Evolutionary conservation across 2,888 invertebrate species (phyloP), one percentile per base, ranked within the genome.

Genomic region (Fragum fragum): DNA sequence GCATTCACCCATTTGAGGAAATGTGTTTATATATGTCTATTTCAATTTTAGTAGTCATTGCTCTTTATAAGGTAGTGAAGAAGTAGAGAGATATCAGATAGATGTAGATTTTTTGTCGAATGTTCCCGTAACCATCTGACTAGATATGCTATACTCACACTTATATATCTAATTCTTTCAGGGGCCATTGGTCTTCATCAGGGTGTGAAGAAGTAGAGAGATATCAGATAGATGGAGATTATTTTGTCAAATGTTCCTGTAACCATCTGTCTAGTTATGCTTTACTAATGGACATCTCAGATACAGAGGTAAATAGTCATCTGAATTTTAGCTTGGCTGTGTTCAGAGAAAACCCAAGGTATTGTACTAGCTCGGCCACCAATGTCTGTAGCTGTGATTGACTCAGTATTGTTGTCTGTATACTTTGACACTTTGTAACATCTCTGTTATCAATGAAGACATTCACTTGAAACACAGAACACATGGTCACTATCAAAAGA

Each of bases 111-210:
- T 73, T 93, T 90, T 69, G 96, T 99, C 69, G 98, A 98, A 94
- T 99, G 99, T 93, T 98, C 98, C 9, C 99, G 99, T 94, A 97
- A 97, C 88, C 98, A 98, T 94, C 95, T 99, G 52, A 97, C 98
- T 0, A 98, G 97, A 1, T 98, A 97, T 94, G 98, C 98, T 0
- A 97, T 99, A 23, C 95, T 95, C n/a, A n/a, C n/a, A n/a, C n/a
- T n/a, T n/a, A n/a, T n/a, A n/a, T n/a, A n/a, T n/a, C n/a, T n/a
- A n/a, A n/a, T n/a, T 59, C 39, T 74, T 87, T 1, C 83, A 90
- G 91, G 52, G 94, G 95, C 5, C 97, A 97, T 92, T 99, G 99
- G 99, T 98, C 98, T 0, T 96, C 98, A 16, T 96, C 97, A 1
- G 98, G 98, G 0, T 99, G 99, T 91, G 96, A 97, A 81, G 97